Conservation (phyloP, 2,888 invertebrate species). For the Scaptomyza flava region DNA sequence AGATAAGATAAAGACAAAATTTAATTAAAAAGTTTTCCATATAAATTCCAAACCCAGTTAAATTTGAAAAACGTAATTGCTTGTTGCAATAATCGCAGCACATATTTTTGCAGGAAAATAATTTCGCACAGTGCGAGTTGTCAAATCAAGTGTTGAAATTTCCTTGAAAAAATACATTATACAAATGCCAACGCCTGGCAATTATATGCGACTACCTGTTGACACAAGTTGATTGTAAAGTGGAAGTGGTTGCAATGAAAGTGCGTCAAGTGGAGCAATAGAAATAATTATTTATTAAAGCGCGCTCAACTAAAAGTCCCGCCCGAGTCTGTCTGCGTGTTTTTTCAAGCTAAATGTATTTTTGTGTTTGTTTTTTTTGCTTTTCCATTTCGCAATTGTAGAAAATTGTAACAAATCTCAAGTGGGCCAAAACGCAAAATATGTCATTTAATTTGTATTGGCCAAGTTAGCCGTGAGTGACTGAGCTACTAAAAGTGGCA, state of each 20-base stretch:
- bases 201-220: slow-evolving; percentile 51
- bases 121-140: slow-evolving; percentile 25
- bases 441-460: slow-evolving; percentile 61
- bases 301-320: slow-evolving; percentile 25
- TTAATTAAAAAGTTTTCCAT: not conserved
- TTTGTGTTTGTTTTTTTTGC: slow-evolving; percentile 20
- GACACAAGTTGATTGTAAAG: slow-evolving; percentile 24
- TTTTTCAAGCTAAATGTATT: slow-evolving; percentile 18
- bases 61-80: no score
- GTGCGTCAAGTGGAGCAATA: slow-evolving; percentile 64
- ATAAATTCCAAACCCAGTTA: not conserved
- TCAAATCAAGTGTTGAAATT: slow-evolving; percentile 48
- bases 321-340: slow-evolving; percentile 8
- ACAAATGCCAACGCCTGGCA: slow-evolving; percentile 55
- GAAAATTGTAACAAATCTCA: slow-evolving; percentile 36
- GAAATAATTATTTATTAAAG: slow-evolving; percentile 69
- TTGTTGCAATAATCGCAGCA: no score
- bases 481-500: slow-evolving; percentile 3
- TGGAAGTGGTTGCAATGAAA: slow-evolving; percentile 50
- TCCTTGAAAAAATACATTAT: slow-evolving; percentile 41
- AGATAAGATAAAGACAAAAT: not conserved
- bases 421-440: slow-evolving; percentile 48
- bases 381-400: slow-evolving; percentile 55
- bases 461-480: slow-evolving; percentile 28
- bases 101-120: no score